Conservation (phyloP, 1,140 invertebrate genomes). For the Temnothorax nylanderi region DNA sequence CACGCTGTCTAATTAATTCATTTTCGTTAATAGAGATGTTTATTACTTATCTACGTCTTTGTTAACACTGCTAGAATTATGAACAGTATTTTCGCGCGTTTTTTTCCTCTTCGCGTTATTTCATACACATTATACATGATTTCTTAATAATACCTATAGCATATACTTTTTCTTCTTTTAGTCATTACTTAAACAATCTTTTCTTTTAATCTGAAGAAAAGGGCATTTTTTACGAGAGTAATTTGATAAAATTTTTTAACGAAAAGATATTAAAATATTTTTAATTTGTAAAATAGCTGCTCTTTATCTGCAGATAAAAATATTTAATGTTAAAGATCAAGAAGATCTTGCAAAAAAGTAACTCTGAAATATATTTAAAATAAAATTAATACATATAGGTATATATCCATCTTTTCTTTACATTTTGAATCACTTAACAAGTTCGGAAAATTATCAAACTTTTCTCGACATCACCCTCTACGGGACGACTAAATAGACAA, state of each 20-base stretch:
- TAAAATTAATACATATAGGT: background rate
- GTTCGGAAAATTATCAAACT: background rate
- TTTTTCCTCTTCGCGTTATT: background rate
- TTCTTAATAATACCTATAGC: background rate
- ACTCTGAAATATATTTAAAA: background rate
- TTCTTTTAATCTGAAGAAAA: background rate
- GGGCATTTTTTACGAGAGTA: background rate
- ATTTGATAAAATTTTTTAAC: background rate
- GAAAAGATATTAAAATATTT: constrained; percentile 1
- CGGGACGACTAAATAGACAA: constrained; percentile 34
- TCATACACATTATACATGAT: background rate
- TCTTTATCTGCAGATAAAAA: background rate
- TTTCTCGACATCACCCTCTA: background rate
- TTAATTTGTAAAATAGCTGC: background rate
- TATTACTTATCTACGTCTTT: constrained; percentile 13
- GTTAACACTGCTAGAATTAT: constrained; percentile 8
- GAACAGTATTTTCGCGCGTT: background rate
- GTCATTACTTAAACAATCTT: background rate
- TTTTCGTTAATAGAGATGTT: constrained; percentile 49
- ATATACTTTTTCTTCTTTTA: background rate
- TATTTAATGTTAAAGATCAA: background rate
- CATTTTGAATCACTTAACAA: background rate
- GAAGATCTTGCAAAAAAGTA: background rate
- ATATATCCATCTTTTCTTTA: background rate
- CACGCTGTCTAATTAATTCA: constrained; percentile 53